Evolutionary conservation across 2,113 vertebrate species (phyloP), one percentile per base, ranked within the genome.

Genomic region (Caloenas nicobarica): DNA sequence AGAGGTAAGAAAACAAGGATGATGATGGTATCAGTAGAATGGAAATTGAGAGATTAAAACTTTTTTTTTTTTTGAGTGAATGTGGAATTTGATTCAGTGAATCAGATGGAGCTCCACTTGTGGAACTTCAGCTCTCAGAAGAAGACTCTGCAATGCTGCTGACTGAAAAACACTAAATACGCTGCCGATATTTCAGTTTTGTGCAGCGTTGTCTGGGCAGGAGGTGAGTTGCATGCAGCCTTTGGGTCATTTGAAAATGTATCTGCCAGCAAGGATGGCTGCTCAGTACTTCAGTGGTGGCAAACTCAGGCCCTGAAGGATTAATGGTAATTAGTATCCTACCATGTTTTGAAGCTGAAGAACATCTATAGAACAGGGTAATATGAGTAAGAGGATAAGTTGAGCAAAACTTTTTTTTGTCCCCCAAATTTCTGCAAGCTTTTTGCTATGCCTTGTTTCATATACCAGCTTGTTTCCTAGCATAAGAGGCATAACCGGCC

Each of bases 1-100:
- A 95, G 99, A 99, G 99, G 99, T 99, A 97, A 96, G 97, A 66
- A 92, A 93, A 95, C 11, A 69, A 78, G 13, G 10, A n/a, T 9
- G 21, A 29, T 3, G 16, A 6, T 42, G 0, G 0, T 38, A 31
- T 2, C 50, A 29, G 36, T 38, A 33, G 38, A 80, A 74, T 14
- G 42, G 54, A 60, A 72, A 44, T 1, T 11, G 60, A 80, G 66
- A 78, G 33, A 53, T 26, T 16, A 8, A 25, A 50, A 14, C 21
- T 14, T 31, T 25, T 14, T 31, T 25, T 44, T 40, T 33, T 42
- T 36, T 51, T 1, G 64, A 62, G 19, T 2, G 1, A 51, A 29
- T 9, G 33, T 19, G 24, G 46, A 42, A 81, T 73, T 81, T 71
- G 51, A 51, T 60, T 70, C 22, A 34, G 79, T n/a, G 42, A 70